phyloP scores from a whole-genome alignment of 2,113 vertebrate genomes.

The Thryonomys swinderianus region DNA sequence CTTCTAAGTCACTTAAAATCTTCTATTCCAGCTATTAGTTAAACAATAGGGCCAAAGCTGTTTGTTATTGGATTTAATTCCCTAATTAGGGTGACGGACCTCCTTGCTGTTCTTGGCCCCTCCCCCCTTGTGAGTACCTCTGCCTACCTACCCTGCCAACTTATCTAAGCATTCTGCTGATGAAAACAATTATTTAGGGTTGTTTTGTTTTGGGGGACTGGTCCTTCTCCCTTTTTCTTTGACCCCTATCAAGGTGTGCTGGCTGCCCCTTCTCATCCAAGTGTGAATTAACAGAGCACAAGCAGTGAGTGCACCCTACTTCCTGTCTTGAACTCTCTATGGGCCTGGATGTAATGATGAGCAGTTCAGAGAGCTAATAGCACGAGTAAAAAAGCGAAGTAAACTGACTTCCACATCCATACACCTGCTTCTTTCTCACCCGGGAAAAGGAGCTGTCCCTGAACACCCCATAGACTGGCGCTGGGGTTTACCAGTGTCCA shows the following conservation, averaged over 20 bases:
- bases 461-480: neutral
- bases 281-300: neutral
- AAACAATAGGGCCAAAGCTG: neutral
- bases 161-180: neutral
- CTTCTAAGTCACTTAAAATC: neutral
- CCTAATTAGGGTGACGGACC: neutral
- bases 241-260: neutral
- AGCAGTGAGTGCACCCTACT: neutral
- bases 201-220: neutral
- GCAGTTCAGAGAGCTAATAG: neutral
- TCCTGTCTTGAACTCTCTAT: neutral
- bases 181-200: neutral
- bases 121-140: neutral
- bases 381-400: accelerated
- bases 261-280: neutral
- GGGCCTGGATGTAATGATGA: neutral
- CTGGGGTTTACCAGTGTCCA: neutral
- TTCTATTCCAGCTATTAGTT: neutral
- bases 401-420: accelerated
- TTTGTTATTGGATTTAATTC: neutral
- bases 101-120: neutral
- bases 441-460: neutral
- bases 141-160: neutral
- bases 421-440: neutral
- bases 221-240: neutral